Conservation (phyloP, 2,888 invertebrate species). For the Strigamia transsilvanica region DNA sequence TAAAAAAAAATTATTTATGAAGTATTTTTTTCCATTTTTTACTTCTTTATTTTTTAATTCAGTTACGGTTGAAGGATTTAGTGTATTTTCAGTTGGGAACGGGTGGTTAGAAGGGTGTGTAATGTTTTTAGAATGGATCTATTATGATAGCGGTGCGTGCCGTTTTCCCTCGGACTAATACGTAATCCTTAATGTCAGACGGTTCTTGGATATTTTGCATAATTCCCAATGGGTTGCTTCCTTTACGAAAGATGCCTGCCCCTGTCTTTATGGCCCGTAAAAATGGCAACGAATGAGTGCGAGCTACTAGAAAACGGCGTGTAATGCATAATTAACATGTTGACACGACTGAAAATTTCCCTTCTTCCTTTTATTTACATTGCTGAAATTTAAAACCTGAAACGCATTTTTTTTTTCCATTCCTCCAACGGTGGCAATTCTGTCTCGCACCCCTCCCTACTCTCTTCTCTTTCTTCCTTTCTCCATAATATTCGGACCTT, state of each 20-base stretch:
- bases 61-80: slow-evolving; percentile 11
- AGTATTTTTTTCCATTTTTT: too few species aligned
- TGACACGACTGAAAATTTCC: slow-evolving; percentile 28
- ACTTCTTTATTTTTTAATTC: not conserved
- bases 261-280: slow-evolving; percentile 38
- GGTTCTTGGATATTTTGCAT: slow-evolving; percentile 36
- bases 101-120: slow-evolving; percentile 22
- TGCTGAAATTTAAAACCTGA: not conserved
- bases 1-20: too few species aligned
- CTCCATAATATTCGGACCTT: slow-evolving; percentile 33
- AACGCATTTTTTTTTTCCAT: slow-evolving; percentile 3
- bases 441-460: not conserved
- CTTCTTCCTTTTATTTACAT: slow-evolving; percentile 24
- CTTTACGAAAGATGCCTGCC: slow-evolving; percentile 24
- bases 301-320: slow-evolving; percentile 31
- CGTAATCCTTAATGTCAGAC: slow-evolving; percentile 36
- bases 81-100: not conserved
- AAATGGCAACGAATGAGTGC: slow-evolving; percentile 32
- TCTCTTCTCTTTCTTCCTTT: not conserved
- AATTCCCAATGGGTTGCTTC: slow-evolving; percentile 27
- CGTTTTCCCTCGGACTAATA: slow-evolving; percentile 20
- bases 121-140: slow-evolving; percentile 36
- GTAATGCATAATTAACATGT: slow-evolving; percentile 40
- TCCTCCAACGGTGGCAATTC: slow-evolving; percentile 27
- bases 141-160: slow-evolving; percentile 34